phyloP scores from a whole-genome alignment of 2,888 invertebrate species.

The Pandemis heparana region DNA sequence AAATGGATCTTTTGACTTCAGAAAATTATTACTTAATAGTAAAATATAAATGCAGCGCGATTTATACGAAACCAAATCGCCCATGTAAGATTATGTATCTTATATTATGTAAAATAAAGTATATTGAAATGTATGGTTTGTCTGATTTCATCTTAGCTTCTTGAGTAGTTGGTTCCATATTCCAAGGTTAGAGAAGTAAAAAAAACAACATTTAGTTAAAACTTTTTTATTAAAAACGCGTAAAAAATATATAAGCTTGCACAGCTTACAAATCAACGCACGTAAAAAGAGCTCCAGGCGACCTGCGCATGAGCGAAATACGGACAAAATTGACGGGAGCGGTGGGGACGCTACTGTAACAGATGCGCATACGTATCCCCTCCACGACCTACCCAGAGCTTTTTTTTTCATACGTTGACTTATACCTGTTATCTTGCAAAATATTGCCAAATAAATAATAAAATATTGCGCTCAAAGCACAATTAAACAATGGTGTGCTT shows the following conservation, averaged over 20 bases:
- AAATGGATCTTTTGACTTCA: background rate
- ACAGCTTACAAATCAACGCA: too few species aligned
- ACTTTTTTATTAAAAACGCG: conserved; percentile 27
- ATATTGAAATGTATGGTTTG: background rate
- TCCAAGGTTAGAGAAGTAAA: background rate
- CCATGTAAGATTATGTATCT: background rate
- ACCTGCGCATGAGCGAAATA: too few species aligned
- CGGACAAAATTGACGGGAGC: too few species aligned
- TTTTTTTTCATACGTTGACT: too few species aligned
- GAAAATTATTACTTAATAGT: background rate
- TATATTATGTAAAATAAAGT: conserved; percentile 5
- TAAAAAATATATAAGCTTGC: conserved; percentile 29
- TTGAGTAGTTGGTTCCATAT: background rate
- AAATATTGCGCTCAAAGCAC: conserved; percentile 37
- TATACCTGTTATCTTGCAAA: conserved; percentile 8
- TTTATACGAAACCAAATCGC: background rate
- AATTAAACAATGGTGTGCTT: conserved; percentile 32
- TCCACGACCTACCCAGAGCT: too few species aligned
- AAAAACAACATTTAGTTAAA: background rate
- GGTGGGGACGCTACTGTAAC: too few species aligned
- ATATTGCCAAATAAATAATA: conserved; percentile 14
- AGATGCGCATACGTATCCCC: too few species aligned
- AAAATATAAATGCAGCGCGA: background rate
- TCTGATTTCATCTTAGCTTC: background rate
- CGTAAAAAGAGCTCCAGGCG: too few species aligned